Evolutionary conservation across 1,140 invertebrate species (phyloP).

Genomic region (Bursaphelenchus mucronatus): DNA sequence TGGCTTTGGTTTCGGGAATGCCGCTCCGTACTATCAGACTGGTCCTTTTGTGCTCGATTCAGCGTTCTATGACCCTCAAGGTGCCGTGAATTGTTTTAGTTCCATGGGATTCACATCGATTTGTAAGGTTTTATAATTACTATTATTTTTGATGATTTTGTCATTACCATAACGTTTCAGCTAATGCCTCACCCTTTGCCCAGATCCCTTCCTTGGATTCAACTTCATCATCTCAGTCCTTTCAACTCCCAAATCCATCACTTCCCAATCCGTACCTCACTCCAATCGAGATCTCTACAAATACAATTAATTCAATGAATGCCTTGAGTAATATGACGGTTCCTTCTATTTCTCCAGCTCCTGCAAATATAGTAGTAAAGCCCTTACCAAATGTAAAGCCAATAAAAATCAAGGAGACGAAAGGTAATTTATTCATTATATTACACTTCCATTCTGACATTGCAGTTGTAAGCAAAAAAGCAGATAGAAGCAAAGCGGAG

Average conservation of each 20-base stretch:
- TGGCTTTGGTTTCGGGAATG: too few species aligned
- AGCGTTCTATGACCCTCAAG: too few species aligned
- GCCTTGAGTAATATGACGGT: conserved; percentile 9
- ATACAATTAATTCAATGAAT: conserved; percentile 18
- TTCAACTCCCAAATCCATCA: neutral
- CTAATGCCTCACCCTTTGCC: neutral
- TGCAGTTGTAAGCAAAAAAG: neutral
- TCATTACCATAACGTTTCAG: neutral
- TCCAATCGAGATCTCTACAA: conserved; percentile 12
- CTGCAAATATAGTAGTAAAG: neutral
- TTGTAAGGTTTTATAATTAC: neutral
- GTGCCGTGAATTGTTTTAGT: too few species aligned
- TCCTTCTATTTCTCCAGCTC: neutral
- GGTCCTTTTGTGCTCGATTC: too few species aligned
- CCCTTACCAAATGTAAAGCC: neutral
- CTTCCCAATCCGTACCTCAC: conserved; percentile 9
- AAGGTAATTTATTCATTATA: neutral
- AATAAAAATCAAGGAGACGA: neutral
- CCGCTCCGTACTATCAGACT: too few species aligned
- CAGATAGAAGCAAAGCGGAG: neutral
- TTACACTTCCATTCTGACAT: conserved; percentile 7
- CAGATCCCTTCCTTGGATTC: neutral
- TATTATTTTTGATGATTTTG: neutral
- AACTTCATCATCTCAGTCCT: conserved; percentile 1
- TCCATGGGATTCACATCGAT: neutral